Conservation (phyloP, 2,797 vertebrate genomes). For the Trematomus bernacchii region DNA sequence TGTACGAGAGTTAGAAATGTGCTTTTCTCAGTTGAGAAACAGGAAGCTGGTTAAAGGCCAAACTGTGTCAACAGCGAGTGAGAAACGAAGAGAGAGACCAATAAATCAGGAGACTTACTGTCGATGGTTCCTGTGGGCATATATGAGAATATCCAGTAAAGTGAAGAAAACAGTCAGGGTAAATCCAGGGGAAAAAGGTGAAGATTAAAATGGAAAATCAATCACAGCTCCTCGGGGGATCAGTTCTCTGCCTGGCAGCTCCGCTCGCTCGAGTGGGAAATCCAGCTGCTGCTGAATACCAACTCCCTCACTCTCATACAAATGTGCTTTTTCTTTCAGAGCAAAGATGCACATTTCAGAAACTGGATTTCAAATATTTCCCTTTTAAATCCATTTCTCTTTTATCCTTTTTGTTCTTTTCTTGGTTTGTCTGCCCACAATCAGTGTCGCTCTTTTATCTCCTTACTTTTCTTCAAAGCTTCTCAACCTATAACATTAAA, state of each 20-base stretch:
- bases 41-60: constrained; percentile 13
- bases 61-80: background rate
- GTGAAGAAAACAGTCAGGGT: constrained; percentile 18
- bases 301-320: constrained; percentile 22
- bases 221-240: constrained; percentile 41
- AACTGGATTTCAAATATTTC: background rate
- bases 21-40: background rate
- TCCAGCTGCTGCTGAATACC: constrained; percentile 44
- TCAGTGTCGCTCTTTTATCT: constrained; percentile 9
- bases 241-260: constrained; percentile 38
- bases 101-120: constrained; percentile 29
- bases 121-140: constrained; percentile 20
- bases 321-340: constrained; percentile 19
- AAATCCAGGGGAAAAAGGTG: constrained; percentile 53
- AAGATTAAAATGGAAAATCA: constrained; percentile 56
- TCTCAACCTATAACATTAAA: no score
- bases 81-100: constrained; percentile 12
- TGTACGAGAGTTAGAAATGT: background rate
- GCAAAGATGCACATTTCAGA: background rate
- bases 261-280: constrained; percentile 44
- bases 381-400: background rate
- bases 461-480: background rate
- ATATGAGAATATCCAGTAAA: constrained; percentile 49
- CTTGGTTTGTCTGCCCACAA: constrained; percentile 1
- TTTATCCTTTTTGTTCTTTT: background rate